A percentile compares a stretch with the other conserved stretches of the same genome.
Evolutionary conservation across 2,113 vertebrate genomes (phyloP).

Genomic region (Lutjanus erythropterus): DNA sequence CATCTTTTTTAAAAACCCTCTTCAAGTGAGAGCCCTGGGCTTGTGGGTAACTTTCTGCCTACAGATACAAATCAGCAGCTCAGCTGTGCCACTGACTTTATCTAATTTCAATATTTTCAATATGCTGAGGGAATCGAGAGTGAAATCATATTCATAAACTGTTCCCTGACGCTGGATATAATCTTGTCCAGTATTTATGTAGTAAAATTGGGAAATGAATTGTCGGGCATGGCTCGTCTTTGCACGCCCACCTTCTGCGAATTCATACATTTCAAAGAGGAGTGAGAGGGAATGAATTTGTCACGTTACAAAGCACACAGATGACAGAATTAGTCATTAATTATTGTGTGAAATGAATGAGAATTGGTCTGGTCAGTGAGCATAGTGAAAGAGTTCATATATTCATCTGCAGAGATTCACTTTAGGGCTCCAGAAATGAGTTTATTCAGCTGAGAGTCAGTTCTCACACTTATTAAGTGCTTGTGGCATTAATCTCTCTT

Average conservation of each 20-base stretch:
- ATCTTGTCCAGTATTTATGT: constrained; percentile 56
- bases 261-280: constrained; percentile 40
- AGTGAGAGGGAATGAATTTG: constrained; percentile 10
- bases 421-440: constrained; percentile 43
- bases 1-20: neutral
- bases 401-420: constrained; percentile 39
- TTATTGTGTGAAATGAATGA: constrained; percentile 60
- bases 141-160: constrained; percentile 71
- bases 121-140: constrained; percentile 56
- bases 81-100: constrained; percentile 3
- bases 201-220: constrained; percentile 49
- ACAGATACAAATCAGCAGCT: constrained; percentile 14
- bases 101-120: constrained; percentile 39
- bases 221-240: constrained; percentile 8
- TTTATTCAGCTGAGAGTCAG: constrained; percentile 48
- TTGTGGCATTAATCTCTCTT: constrained; percentile 58
- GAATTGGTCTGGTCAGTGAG: constrained; percentile 37
- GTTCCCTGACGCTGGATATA: constrained; percentile 42
- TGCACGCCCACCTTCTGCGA: constrained; percentile 26
- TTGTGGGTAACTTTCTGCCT: neutral
- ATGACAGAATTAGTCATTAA: constrained; percentile 53
- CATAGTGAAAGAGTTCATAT: constrained; percentile 25
- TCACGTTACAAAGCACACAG: constrained; percentile 45
- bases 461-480: constrained; percentile 72
- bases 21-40: neutral